Conservation (phyloP, 2,888 invertebrate species). For the Yponomeuta malinellus region DNA sequence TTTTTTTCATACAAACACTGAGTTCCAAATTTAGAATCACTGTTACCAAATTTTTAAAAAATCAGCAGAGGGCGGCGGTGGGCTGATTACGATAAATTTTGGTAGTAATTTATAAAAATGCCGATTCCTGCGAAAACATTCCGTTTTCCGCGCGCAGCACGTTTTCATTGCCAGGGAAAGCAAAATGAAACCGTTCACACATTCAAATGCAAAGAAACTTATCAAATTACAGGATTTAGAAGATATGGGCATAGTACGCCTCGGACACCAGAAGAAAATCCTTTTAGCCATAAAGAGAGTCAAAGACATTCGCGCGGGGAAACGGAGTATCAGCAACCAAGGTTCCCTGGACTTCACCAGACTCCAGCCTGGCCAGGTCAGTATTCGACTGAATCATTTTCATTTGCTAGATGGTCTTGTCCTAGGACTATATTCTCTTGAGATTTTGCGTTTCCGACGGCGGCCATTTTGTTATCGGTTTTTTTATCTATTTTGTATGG, state of each 20-base stretch:
- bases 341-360: constrained; percentile 66
- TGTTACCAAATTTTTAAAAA: too few relatives aligned
- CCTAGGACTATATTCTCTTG: constrained; percentile 17
- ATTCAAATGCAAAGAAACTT: too few relatives aligned
- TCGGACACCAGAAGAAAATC: constrained; percentile 99
- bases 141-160: too few relatives aligned
- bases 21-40: too few relatives aligned
- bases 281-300: constrained; percentile 97
- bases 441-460: not conserved
- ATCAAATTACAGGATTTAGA: constrained; percentile 84
- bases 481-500: not conserved
- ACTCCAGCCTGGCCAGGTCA: constrained; percentile 68
- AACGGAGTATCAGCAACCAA: constrained; percentile 78
- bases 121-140: too few relatives aligned
- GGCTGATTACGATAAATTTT: too few relatives aligned
- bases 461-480: not conserved
- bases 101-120: too few relatives aligned
- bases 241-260: constrained; percentile 94
- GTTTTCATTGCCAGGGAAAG: too few relatives aligned
- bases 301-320: constrained; percentile 93
- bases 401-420: constrained; percentile 61
- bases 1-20: not conserved
- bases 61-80: too few relatives aligned
- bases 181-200: too few relatives aligned
- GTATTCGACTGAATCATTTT: constrained; percentile 27